phyloP scores from a whole-genome alignment of 2,113 vertebrate species.

The Otus sunia region DNA sequence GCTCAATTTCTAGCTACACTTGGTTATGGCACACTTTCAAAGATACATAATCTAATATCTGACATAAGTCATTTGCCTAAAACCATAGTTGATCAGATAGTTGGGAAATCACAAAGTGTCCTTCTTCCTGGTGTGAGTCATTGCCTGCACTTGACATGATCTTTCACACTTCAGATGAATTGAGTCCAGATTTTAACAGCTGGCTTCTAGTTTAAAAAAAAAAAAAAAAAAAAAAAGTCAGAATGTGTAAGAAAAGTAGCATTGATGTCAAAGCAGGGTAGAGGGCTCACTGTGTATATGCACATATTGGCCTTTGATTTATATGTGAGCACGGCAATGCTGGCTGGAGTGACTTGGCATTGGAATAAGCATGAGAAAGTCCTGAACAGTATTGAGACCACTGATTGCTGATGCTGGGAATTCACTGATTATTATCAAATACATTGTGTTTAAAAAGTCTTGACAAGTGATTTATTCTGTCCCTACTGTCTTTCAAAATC shows the following conservation, averaged over 20 bases:
- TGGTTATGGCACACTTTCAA: slow-evolving; percentile 29
- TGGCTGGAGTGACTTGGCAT: neutral
- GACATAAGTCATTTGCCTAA: slow-evolving; percentile 9
- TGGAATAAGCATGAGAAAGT: neutral
- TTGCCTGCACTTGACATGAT: slow-evolving; percentile 34
- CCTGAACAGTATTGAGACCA: neutral
- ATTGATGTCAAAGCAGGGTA: neutral
- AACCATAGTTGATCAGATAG: slow-evolving; percentile 11
- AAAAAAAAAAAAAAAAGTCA: neutral
- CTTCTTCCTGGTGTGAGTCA: slow-evolving; percentile 15
- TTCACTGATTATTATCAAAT: neutral
- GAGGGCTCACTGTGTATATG: neutral
- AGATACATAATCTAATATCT: slow-evolving; percentile 19
- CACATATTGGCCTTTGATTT: neutral
- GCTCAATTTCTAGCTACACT: neutral
- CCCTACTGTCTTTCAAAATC: neutral
- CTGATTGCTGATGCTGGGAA: neutral
- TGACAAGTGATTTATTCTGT: neutral
- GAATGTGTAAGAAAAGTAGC: neutral
- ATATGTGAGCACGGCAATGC: neutral
- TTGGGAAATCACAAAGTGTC: slow-evolving; percentile 19
- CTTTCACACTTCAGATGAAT: slow-evolving; percentile 40
- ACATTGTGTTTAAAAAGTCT: neutral
- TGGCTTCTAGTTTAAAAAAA: neutral
- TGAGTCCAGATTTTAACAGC: slow-evolving; percentile 34